Evolutionary conservation across 2,113 vertebrate species (phyloP).

Genomic region (Theropithecus gelada): DNA sequence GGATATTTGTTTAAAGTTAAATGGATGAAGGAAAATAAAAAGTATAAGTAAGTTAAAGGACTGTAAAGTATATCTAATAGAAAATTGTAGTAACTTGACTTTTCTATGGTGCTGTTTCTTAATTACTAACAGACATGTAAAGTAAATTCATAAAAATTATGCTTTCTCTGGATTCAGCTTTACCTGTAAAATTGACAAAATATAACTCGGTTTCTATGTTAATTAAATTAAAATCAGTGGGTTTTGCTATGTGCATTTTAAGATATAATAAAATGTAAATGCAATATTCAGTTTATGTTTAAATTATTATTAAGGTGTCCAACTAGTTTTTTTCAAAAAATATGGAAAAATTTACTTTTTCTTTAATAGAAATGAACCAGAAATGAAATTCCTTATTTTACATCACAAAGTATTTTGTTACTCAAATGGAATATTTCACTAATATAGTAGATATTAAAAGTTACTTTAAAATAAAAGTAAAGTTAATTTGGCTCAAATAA

Average conservation of each 20-base stretch:
- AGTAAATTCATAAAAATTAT: neutral
- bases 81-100: neutral
- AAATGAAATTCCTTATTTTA: neutral
- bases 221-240: neutral
- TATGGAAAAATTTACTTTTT: neutral
- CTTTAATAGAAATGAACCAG: neutral
- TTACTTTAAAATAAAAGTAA: neutral
- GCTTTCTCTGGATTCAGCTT: neutral
- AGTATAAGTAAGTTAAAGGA: neutral
- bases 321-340: neutral
- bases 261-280: neutral
- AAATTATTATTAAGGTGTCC: neutral
- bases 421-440: neutral
- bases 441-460: neutral
- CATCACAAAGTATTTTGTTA: neutral
- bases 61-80: neutral
- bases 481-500: neutral
- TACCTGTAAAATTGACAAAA: neutral
- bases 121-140: neutral
- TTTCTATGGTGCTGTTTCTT: neutral
- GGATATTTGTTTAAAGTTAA: slow-evolving; percentile 32
- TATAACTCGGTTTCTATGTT: neutral
- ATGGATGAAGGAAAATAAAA: slow-evolving; percentile 28
- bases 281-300: neutral
- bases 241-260: neutral